A percentile compares a stretch with the other conserved stretches of the same genome.
phyloP scores from a whole-genome alignment of 2,797 vertebrate species.

The Acanthopagrus latus region DNA sequence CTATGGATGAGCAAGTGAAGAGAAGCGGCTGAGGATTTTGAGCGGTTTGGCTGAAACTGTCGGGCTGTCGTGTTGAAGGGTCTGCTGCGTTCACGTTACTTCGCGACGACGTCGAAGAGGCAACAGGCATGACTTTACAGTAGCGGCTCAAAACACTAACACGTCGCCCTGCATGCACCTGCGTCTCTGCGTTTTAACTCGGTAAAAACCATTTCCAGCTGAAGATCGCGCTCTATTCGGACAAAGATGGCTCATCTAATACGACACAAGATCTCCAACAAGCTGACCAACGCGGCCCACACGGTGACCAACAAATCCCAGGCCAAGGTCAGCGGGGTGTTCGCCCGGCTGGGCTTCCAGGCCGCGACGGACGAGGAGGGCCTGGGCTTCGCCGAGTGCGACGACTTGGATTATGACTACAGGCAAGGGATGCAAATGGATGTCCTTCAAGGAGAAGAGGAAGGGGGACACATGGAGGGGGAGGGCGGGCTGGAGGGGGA shows the following conservation, averaged over 20 bases:
- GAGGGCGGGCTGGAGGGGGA: constrained; percentile 90
- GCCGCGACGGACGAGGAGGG: constrained; percentile 95
- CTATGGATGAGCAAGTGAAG: constrained; percentile 84
- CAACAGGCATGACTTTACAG: constrained; percentile 78
- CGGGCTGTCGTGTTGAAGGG: constrained; percentile 34
- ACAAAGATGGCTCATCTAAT: constrained; percentile 92
- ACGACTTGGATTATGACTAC: constrained; percentile 95
- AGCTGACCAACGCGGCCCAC: constrained; percentile 93
- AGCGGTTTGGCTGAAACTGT: constrained; percentile 54
- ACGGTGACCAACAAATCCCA: constrained; percentile 94
- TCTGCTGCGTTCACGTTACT: constrained; percentile 9
- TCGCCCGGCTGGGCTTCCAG: constrained; percentile 96
- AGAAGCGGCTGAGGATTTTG: constrained; percentile 77
- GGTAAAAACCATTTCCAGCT: constrained; percentile 6
- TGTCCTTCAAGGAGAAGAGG: constrained; percentile 88
- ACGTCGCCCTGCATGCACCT: constrained; percentile 39
- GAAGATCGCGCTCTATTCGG: constrained; percentile 32
- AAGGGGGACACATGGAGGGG: constrained; percentile 74
- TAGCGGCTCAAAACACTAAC: constrained; percentile 4
- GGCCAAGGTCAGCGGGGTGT: constrained; percentile 96
- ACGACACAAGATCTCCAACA: constrained; percentile 94
- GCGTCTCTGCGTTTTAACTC: constrained; percentile 25
- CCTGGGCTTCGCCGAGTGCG: constrained; percentile 93
- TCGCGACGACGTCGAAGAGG: constrained; percentile 49
- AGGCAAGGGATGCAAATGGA: constrained; percentile 96